phyloP scores from a whole-genome alignment of 2,113 vertebrate species.

The Mirounga angustirostris region DNA sequence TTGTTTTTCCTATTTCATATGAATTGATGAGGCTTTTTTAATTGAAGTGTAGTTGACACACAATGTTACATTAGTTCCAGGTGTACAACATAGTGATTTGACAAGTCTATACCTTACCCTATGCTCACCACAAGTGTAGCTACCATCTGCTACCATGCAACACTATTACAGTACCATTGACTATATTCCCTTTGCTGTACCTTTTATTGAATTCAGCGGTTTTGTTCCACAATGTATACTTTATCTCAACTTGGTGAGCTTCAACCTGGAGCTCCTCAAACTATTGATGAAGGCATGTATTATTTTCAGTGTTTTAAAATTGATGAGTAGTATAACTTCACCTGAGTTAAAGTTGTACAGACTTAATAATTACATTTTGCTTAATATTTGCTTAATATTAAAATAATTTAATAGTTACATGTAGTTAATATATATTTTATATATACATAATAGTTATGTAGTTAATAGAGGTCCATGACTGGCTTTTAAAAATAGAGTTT shows the following conservation, averaged over 20 bases:
- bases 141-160: not conserved
- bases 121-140: not conserved
- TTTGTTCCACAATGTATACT: not conserved
- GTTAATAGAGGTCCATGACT: not conserved
- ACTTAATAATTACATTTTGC: constrained; percentile 30
- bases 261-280: not conserved
- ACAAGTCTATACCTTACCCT: not conserved
- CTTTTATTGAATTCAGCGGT: not conserved
- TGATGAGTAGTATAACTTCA: constrained; percentile 1
- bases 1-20: not conserved
- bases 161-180: not conserved
- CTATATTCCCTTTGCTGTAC: not conserved
- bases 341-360: not conserved
- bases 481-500: not conserved
- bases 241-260: not conserved
- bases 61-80: not conserved
- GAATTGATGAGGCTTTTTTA: not conserved
- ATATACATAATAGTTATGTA: not conserved
- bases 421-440: not conserved
- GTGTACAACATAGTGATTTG: not conserved
- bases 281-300: not conserved
- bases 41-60: not conserved
- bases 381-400: constrained; percentile 42
- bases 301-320: not conserved
- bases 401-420: not conserved